Conservation (phyloP, 2,113 vertebrate species). For the Hippolais icterina region DNA sequence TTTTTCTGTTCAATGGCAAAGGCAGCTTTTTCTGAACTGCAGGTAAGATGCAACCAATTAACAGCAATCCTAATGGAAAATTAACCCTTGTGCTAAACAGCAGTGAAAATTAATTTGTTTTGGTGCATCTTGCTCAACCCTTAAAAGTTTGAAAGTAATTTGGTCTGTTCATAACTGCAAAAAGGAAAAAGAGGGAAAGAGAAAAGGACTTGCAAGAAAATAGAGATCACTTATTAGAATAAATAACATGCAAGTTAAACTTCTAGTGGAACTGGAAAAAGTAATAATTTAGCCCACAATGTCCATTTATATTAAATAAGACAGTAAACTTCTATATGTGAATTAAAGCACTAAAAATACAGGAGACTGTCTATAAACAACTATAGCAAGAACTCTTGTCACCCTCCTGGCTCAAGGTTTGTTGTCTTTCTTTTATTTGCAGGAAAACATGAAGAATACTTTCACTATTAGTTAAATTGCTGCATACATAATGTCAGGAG, state of each 20-base stretch:
- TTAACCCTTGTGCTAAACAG: not conserved
- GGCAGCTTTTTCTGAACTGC: not conserved
- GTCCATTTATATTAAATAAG: not conserved
- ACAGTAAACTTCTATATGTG: not conserved
- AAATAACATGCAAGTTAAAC: not conserved
- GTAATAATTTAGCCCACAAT: not conserved
- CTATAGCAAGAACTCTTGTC: not conserved
- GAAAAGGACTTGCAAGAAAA: not conserved
- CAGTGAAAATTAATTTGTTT: not conserved
- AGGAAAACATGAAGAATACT: not conserved
- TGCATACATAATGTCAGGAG: not conserved
- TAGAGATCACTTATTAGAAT: not conserved
- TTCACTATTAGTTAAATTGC: not conserved
- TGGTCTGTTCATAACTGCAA: not conserved
- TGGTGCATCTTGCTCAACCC: not conserved
- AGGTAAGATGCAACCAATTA: not conserved
- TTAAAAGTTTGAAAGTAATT: not conserved
- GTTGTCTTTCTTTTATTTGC: not conserved
- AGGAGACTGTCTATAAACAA: not conserved
- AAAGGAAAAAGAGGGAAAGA: not conserved
- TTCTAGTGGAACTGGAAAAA: not conserved
- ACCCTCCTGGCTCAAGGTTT: not conserved
- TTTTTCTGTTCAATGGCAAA: not conserved
- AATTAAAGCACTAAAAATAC: not conserved
- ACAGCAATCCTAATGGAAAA: not conserved